Evolutionary conservation across 2,797 vertebrate species (phyloP).

Genomic region (Phrynocephalus vlangalii): DNA sequence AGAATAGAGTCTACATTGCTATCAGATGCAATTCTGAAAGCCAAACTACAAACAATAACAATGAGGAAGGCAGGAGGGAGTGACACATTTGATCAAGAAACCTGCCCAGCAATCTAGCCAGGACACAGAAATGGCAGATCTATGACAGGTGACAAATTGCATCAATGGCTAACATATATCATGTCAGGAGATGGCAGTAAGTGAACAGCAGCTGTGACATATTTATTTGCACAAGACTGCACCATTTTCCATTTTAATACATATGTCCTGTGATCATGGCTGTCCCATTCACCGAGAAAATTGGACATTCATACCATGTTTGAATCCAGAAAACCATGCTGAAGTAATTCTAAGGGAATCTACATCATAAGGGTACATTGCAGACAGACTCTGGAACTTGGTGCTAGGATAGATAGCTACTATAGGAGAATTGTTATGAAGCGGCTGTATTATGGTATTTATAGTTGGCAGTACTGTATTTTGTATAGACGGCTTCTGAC

Average conservation of each 20-base stretch:
- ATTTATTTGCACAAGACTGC: slow-evolving; percentile 6
- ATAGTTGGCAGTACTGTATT: too few species aligned
- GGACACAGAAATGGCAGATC: neutral
- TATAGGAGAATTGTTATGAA: neutral
- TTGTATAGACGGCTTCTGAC: neutral
- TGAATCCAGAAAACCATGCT: neutral
- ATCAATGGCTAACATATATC: slow-evolving; percentile 6
- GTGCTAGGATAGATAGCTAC: neutral
- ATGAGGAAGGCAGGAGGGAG: neutral
- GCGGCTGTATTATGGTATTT: too few species aligned
- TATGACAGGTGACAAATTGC: neutral
- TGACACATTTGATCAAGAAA: neutral
- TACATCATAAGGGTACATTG: neutral
- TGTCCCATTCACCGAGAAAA: neutral
- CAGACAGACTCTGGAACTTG: neutral
- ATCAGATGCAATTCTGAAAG: slow-evolving; percentile 13
- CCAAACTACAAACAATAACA: neutral
- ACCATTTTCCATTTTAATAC: neutral
- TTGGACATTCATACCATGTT: neutral
- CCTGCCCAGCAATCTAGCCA: neutral
- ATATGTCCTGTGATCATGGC: neutral
- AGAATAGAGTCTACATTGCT: slow-evolving; percentile 5
- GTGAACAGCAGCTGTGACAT: slow-evolving; percentile 22
- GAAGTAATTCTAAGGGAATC: neutral
- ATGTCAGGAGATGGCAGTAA: slow-evolving; percentile 51